Base-by-base conservation (phyloP, 2,888 invertebrate genomes). In the Heliothis peltigera region DNA sequence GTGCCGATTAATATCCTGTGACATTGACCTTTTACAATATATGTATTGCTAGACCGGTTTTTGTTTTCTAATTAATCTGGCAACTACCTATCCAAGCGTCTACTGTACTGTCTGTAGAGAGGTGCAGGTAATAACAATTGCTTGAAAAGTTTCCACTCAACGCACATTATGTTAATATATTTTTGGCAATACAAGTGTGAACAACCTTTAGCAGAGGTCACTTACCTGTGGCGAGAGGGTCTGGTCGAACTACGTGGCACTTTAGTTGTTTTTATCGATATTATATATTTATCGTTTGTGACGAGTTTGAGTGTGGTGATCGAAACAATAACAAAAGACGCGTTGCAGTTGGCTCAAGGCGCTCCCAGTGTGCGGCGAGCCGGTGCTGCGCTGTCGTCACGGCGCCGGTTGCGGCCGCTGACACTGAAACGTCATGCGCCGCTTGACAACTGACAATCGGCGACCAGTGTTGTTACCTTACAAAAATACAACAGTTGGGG, bases 191-290 rank as follows among this genome's bases (percentile, higher is more conserved):
- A 75, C 61, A 70, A 70, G 55, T 75, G 85, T 84, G 86, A 81
- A 79, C 84, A 86, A 87, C 85, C 87, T 83, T 44, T 65, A 65
- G 18, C 19, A 44, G 77, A 80, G 89, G 89, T 89, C 88, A 91
- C 91, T 90, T 82, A 91, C 91, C 91, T 87, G 19, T 77, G 46
- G 53, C 42, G 19, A 59, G 65, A 73, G 70, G 69, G 61, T 70
- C 75, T 66, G 69, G 59, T 19, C 32, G 10, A 32, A 4, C 19
- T 44, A 66, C 42, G 54, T 49, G 67, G 12, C 25, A 22, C 35
- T 59, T n/a, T n/a, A n/a, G n/a, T n/a, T n/a, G n/a, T n/a, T n/a
- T n/a, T n/a, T n/a, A n/a, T n/a, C n/a, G n/a, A n/a, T n/a, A n/a
- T n/a, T n/a, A n/a, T n/a, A n/a, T n/a, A n/a, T n/a, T n/a, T n/a